Base-by-base conservation (phyloP, 2,113 vertebrate genomes). In the Eurypyga helias region DNA sequence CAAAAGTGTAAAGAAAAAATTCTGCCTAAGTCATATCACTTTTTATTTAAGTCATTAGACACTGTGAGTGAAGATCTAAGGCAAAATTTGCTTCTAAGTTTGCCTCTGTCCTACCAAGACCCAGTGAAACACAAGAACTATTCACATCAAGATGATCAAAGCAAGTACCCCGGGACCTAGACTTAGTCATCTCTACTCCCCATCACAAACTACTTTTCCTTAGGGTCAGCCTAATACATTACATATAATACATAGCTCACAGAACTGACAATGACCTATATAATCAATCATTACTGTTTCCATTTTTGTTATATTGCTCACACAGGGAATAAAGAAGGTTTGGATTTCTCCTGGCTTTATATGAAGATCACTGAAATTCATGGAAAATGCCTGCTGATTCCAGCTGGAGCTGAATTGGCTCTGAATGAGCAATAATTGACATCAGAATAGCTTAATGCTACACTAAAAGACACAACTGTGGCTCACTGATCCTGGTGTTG, bases 21-120 rank as follows among this genome's bases (percentile, higher is more conserved):
- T 93, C 8, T 91, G 48, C 73, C 57, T 79, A 79, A 69, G 36
- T 83, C 65, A 82, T 65, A 64, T 91, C 89, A 84, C 28, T 57
- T 97, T 87, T 87, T 16, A 72, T 96, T 91, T 82, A 79, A 94
- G 61, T 89, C 43, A 84, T 31, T n/a, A 93, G 57, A 55, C 15
- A 52, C 25, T n/a, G 18, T 34, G 34, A 91, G 26, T 76, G 48
- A 90, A 91, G 52, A 69, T 89, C 34, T 82, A 93, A 93, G 77
- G 69, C 67, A 95, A 94, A 82, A 76, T 64, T 81, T 90, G 5
- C 21, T 89, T 90, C 54, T 92, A 83, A 70, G 62, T 90, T 94
- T 94, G 48, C 82, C 41, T 80, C 61, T 89, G 24, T 91, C 33
- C 9, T 91, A 75, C 38, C 9, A 94, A 71, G 69, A 87, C 12